These are phyloP conservation scores for Bombus confusus DNA, from an alignment of 1,140 invertebrate species.

Conservation along the genomic window DNA sequence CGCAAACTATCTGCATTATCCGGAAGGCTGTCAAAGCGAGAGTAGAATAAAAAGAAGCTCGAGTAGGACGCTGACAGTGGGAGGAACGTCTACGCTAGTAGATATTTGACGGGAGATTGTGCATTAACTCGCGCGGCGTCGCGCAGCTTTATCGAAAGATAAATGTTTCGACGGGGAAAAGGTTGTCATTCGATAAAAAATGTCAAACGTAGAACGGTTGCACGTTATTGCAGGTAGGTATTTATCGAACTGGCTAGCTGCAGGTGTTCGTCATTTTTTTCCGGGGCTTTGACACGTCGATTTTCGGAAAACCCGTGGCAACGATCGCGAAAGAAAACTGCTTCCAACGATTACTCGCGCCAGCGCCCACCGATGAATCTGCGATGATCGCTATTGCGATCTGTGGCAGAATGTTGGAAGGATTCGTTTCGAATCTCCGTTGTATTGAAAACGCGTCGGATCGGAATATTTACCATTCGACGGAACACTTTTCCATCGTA, in stretches of 20 bases:
- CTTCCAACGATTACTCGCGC: not conserved
- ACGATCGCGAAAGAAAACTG: constrained; percentile 16
- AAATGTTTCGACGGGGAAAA: constrained; percentile 65
- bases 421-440: not conserved
- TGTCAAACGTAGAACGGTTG: constrained; percentile 53
- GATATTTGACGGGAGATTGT: constrained; percentile 40
- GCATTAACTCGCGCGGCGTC: constrained; percentile 46
- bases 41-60: too few species aligned
- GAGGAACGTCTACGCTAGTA: not conserved
- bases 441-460: not conserved
- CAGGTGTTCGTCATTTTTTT: constrained; percentile 57
- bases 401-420: not conserved
- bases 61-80: not conserved
- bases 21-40: too few species aligned
- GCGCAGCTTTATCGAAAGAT: constrained; percentile 52
- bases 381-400: not conserved
- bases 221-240: constrained; percentile 25
- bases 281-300: not conserved
- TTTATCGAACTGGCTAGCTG: constrained; percentile 54
- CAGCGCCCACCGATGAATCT: not conserved
- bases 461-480: not conserved
- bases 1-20: too few species aligned
- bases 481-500: not conserved
- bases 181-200: constrained; percentile 68
- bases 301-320: constrained; percentile 30